Conservation (phyloP, 1,140 invertebrate genomes). For the Drosophila baimaii region DNA sequence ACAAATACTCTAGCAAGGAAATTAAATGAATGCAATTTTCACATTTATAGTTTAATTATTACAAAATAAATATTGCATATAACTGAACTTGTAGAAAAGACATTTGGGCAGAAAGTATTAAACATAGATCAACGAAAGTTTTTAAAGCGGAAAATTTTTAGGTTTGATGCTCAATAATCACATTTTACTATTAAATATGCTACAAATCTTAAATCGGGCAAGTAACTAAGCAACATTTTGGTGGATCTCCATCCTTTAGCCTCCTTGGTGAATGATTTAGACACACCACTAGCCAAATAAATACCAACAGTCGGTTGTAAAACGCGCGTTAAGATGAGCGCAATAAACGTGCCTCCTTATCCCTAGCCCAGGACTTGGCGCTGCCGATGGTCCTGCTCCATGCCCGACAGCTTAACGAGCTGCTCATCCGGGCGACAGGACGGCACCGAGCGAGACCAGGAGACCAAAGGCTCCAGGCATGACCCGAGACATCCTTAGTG, state of each 20-base stretch:
- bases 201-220: not conserved
- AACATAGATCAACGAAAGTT: too few species aligned
- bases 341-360: constrained; percentile 66
- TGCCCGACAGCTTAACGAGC: constrained; percentile 75
- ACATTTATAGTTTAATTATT: too few species aligned
- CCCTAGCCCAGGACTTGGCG: constrained; percentile 24
- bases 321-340: constrained; percentile 69
- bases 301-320: constrained; percentile 67
- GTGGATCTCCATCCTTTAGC: constrained; percentile 7
- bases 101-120: not conserved
- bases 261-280: constrained; percentile 10
- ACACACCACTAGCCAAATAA: constrained; percentile 53
- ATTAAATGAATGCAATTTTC: too few species aligned
- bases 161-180: too few species aligned
- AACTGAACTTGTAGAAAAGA: too few species aligned
- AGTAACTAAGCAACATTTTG: not conserved
- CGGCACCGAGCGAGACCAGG: constrained; percentile 16
- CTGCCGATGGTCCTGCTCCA: constrained; percentile 8
- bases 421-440: constrained; percentile 66
- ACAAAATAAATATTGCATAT: too few species aligned
- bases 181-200: too few species aligned
- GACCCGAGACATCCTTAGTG: constrained; percentile 45
- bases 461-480: constrained; percentile 32
- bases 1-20: too few species aligned
- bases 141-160: not conserved